A percentile compares a stretch with the other conserved stretches of the same genome.
phyloP scores from a whole-genome alignment of 2,888 invertebrate genomes.

The Helleia helle region DNA sequence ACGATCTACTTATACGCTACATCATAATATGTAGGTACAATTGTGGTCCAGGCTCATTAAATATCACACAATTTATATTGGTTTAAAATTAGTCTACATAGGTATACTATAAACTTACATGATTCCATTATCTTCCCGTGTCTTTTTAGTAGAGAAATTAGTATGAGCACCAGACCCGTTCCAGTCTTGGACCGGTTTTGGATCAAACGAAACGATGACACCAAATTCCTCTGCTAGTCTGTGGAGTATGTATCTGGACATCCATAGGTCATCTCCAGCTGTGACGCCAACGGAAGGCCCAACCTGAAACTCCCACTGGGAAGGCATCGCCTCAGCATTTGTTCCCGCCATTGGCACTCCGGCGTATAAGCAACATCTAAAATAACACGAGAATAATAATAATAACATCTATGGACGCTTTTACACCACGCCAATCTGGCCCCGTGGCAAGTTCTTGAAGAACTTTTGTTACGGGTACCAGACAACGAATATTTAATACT shows the following conservation, averaged over 20 bases:
- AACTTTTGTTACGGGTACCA: too few species aligned
- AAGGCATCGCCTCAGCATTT: slow-evolving; percentile 98
- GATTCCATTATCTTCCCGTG: slow-evolving; percentile 93
- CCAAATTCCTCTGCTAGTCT: slow-evolving; percentile 92
- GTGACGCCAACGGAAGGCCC: slow-evolving; percentile 91
- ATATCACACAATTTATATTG: too few species aligned
- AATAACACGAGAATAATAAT: too few species aligned
- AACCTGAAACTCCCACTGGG: slow-evolving; percentile 92
- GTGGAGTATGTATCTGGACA: slow-evolving; percentile 86
- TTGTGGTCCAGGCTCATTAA: too few species aligned
- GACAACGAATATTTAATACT: too few species aligned
- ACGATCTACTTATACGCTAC: too few species aligned
- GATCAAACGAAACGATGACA: slow-evolving; percentile 78
- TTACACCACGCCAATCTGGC: too few species aligned
- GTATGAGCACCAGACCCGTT: slow-evolving; percentile 93
- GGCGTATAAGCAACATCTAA: slow-evolving; percentile 88
- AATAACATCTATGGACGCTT: too few species aligned
- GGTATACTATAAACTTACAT: slow-evolving; percentile 80
- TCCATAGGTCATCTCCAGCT: slow-evolving; percentile 89
- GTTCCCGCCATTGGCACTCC: slow-evolving; percentile 94
- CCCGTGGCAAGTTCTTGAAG: too few species aligned
- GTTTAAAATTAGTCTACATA: too few species aligned
- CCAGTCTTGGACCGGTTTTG: slow-evolving; percentile 86
- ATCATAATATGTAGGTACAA: too few species aligned
- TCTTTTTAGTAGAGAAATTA: slow-evolving; percentile 93